These are phyloP conservation scores for Lithophane ornitopus DNA, from an alignment of 2,888 invertebrate genomes.

Conservation along the genomic window DNA sequence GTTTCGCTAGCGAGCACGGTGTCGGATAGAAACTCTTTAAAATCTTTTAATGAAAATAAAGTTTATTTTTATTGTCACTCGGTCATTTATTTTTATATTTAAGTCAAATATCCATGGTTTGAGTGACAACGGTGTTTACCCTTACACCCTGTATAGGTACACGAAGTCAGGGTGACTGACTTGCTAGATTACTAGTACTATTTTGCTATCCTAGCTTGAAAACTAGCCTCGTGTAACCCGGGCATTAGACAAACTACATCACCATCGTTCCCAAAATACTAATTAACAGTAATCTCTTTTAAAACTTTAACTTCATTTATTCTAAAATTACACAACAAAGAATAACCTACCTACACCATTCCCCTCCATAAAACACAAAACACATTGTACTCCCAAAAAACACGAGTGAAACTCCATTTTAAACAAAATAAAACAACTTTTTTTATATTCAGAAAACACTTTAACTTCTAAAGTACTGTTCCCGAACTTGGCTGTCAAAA, in stretches of 20 bases:
- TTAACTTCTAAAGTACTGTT: slow-evolving; percentile 56
- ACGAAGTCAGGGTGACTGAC: not conserved
- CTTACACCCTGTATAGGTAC: no score
- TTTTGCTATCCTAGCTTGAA: not conserved
- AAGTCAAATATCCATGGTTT: no score
- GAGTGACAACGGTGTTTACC: no score
- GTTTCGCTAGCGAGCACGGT: no score
- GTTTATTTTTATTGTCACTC: no score
- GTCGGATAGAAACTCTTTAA: no score
- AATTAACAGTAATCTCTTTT: not conserved
- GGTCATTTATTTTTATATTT: no score
- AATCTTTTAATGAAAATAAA: no score
- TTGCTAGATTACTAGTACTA: not conserved
- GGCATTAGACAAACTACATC: not conserved
- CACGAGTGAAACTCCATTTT: slow-evolving; percentile 32
- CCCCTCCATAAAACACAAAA: slow-evolving; percentile 29
- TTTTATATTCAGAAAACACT: slow-evolving; percentile 62
- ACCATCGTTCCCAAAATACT: not conserved
- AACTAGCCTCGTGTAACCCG: not conserved
- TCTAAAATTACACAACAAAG: slow-evolving; percentile 9
- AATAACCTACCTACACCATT: not conserved
- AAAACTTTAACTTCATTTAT: not conserved
- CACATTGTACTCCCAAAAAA: slow-evolving; percentile 22
- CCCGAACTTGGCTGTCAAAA: slow-evolving; percentile 61
- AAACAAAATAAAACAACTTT: slow-evolving; percentile 56